A percentile compares a stretch with the other conserved stretches of the same genome.
Conservation (phyloP, 2,888 invertebrate genomes). For the Lomographa bimaculata region DNA sequence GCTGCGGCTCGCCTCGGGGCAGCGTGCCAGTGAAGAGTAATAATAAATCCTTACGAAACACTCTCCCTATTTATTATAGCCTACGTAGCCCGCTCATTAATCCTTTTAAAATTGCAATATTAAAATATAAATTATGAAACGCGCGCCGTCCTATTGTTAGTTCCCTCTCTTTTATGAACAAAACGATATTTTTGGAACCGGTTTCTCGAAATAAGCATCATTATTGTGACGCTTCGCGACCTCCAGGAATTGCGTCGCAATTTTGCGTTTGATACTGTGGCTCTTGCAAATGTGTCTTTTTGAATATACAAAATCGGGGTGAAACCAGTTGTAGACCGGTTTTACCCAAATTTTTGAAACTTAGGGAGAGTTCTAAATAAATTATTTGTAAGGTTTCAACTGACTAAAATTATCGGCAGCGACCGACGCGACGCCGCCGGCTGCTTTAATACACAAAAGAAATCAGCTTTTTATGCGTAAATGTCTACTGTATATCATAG, state of each 20-base stretch:
- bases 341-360: conserved; percentile 10
- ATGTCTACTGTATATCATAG: conserved; percentile 9
- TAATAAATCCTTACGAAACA: conserved; percentile 22
- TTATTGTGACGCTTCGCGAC: conserved; percentile 22
- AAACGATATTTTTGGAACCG: conserved; percentile 35
- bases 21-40: conserved; percentile 18
- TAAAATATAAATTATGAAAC: conserved; percentile 23
- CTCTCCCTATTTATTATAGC: conserved; percentile 13
- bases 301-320: conserved; percentile 22
- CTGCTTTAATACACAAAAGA: conserved; percentile 12
- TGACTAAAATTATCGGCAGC: conserved; percentile 10
- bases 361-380: conserved; percentile 25
- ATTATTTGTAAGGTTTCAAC: conserved; percentile 24
- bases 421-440: not conserved
- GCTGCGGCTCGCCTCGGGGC: conserved; percentile 9
- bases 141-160: conserved; percentile 31
- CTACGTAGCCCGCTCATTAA: conserved; percentile 15
- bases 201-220: conserved; percentile 27
- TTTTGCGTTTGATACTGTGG: conserved; percentile 12
- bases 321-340: conserved; percentile 22
- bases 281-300: conserved; percentile 18
- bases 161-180: conserved; percentile 34
- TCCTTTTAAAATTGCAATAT: conserved; percentile 19
- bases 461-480: conserved; percentile 19
- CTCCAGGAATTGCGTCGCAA: conserved; percentile 17